Conservation (phyloP, 2,888 invertebrate genomes). For the Strigamia maritima region DNA sequence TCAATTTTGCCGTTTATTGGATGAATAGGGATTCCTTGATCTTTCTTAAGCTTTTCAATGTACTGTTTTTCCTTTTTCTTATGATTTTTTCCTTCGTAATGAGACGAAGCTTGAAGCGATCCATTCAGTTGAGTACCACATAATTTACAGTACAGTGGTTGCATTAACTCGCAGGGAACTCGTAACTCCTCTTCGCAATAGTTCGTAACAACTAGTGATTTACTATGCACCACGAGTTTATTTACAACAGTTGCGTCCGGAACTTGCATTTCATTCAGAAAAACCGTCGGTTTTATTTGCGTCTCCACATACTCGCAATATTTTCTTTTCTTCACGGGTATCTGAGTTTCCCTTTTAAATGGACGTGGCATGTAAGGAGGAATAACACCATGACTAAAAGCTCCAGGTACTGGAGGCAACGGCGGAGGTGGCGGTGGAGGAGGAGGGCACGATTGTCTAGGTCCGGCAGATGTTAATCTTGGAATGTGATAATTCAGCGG, state of each 20-base stretch:
- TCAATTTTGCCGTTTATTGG: conserved; percentile 18
- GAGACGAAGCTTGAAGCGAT: conserved; percentile 53
- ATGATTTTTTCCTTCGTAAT: conserved; percentile 60
- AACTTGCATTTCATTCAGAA: not conserved
- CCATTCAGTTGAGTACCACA: conserved; percentile 51
- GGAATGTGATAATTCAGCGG: not conserved
- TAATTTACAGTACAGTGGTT: conserved; percentile 56
- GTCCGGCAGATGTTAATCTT: not conserved
- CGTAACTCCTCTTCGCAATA: not conserved
- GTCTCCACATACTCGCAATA: not conserved
- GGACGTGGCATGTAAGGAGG: not conserved
- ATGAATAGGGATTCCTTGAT: conserved; percentile 6
- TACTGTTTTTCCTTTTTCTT: conserved; percentile 57
- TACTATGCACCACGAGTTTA: not conserved
- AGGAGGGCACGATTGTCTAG: not conserved
- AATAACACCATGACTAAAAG: not conserved
- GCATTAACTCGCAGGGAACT: not conserved
- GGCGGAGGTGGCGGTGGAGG: not conserved
- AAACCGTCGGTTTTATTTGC: not conserved
- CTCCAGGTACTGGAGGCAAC: not conserved
- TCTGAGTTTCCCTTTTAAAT: not conserved
- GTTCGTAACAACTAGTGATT: not conserved
- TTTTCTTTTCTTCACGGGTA: not conserved
- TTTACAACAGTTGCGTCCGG: not conserved
- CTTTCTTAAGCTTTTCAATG: conserved; percentile 53